A percentile compares a stretch with the other conserved stretches of the same genome.
Conservation (phyloP, 1,140 invertebrate genomes). For the Sycophila sp. region DNA sequence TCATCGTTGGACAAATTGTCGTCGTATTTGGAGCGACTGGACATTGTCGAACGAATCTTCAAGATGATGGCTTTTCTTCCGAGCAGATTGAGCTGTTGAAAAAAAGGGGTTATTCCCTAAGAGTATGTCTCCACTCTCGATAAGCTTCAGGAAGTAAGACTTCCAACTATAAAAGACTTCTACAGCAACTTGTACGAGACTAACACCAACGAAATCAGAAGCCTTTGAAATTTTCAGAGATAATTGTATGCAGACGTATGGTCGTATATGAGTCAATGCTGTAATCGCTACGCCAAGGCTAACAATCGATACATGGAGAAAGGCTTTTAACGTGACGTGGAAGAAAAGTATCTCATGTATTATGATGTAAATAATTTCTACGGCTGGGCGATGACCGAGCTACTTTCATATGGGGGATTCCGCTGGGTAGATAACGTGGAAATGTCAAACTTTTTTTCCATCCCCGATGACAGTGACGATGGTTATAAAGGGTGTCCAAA, state of each 20-base stretch:
- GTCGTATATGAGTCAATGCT: conserved; percentile 52
- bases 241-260: conserved; percentile 49
- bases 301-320: conserved; percentile 55
- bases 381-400: no score
- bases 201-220: conserved; percentile 47
- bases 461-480: background rate
- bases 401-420: conserved; percentile 39
- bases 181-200: conserved; percentile 48
- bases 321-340: background rate
- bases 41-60: no score
- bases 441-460: no score
- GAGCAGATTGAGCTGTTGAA: no score
- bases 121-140: no score
- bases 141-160: no score
- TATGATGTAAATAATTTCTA: conserved; percentile 48
- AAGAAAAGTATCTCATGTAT: conserved; percentile 38
- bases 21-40: conserved; percentile 23
- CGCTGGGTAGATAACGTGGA: conserved; percentile 23
- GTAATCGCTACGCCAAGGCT: conserved; percentile 49
- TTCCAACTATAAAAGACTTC: conserved; percentile 17
- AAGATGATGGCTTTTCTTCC: no score
- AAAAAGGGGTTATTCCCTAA: no score
- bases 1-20: conserved; percentile 26
- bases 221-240: conserved; percentile 62
- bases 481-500: no score